Evolutionary conservation across 2,113 vertebrate genomes (phyloP).

Genomic region (Phyllostomus hastatus): DNA sequence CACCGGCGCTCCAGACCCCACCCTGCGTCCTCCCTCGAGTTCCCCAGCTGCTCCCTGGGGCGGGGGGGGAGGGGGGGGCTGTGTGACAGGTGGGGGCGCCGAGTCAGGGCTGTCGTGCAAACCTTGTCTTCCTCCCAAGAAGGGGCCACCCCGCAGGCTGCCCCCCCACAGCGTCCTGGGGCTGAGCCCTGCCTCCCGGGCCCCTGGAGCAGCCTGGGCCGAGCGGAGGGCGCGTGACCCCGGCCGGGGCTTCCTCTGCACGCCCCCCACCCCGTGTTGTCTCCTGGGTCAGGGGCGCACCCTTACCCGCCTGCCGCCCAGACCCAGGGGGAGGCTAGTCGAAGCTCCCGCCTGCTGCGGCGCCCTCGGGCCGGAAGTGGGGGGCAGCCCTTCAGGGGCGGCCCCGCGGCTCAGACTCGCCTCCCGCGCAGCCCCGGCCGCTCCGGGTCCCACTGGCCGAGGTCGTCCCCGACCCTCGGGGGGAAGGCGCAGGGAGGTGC

Average conservation of each 20-base stretch:
- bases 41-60: fast-evolving
- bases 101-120: not conserved
- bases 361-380: not conserved
- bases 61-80: not conserved
- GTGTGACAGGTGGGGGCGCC: not conserved
- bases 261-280: no score
- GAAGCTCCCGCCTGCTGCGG: fast-evolving
- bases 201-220: not conserved
- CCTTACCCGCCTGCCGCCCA: not conserved
- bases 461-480: constrained; percentile 72
- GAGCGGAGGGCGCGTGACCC: not conserved
- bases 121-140: not conserved
- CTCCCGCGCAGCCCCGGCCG: not conserved
- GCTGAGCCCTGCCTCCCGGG: not conserved
- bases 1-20: no score
- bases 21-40: fast-evolving
- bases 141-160: not conserved
- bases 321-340: not conserved
- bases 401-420: not conserved
- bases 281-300: fast-evolving
- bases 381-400: not conserved
- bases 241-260: not conserved
- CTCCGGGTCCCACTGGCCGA: not conserved
- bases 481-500: constrained; percentile 77
- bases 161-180: not conserved